Percentiles rank a stretch among this genome's conserved stretches.
phyloP scores from a whole-genome alignment of 2,888 invertebrate genomes.

The Seira ritae region DNA sequence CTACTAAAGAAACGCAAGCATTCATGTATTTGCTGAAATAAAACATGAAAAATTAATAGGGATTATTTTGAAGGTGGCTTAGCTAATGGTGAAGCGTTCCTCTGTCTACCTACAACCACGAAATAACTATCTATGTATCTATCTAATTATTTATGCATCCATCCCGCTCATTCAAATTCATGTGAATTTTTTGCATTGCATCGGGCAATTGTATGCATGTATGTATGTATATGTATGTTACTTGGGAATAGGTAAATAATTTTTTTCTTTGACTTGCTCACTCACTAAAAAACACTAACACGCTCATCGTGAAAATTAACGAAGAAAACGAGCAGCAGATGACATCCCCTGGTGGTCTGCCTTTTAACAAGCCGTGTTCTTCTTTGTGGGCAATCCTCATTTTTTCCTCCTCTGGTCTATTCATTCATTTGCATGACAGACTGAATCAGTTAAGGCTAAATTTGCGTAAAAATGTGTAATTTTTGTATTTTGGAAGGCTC shows the following conservation, averaged over 20 bases:
- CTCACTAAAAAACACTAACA: not conserved
- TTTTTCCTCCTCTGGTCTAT: slow-evolving; percentile 13
- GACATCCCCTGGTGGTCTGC: slow-evolving; percentile 56
- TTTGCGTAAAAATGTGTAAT: slow-evolving; percentile 62
- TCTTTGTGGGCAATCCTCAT: slow-evolving; percentile 35
- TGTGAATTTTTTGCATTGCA: not conserved
- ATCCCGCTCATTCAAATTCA: slow-evolving; percentile 9
- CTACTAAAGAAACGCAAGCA: slow-evolving; percentile 28
- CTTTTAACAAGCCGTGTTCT: slow-evolving; percentile 36
- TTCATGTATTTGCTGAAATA: slow-evolving; percentile 29
- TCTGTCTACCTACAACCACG: not conserved
- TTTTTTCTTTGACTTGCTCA: no score
- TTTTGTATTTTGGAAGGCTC: slow-evolving; percentile 43
- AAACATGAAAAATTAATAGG: slow-evolving; percentile 14
- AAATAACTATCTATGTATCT: not conserved
- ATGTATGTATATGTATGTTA: no score
- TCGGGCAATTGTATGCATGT: no score
- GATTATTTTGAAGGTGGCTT: slow-evolving; percentile 16
- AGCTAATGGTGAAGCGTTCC: not conserved
- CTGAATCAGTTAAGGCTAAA: slow-evolving; percentile 35
- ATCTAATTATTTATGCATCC: not conserved
- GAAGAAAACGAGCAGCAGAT: slow-evolving; percentile 39
- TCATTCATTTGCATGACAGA: slow-evolving; percentile 49
- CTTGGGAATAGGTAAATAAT: no score
- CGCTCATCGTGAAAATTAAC: slow-evolving; percentile 6